Evolutionary conservation across 2,113 vertebrate species (phyloP).

Genomic region (Montifringilla adamsi): DNA sequence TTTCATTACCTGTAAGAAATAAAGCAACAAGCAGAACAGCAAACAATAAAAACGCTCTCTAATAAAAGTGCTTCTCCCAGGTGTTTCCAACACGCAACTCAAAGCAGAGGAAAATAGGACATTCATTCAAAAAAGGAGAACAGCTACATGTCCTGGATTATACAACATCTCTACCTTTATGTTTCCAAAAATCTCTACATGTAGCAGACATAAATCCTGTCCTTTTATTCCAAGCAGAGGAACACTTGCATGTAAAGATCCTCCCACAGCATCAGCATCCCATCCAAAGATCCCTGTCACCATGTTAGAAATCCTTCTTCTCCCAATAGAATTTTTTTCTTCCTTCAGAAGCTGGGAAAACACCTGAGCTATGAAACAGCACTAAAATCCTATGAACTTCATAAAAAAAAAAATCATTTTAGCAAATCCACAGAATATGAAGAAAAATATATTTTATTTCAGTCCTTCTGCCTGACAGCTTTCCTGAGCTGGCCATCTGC

Average conservation of each 20-base stretch:
- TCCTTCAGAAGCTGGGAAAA: not conserved
- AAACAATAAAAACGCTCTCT: not conserved
- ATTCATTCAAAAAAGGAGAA: not conserved
- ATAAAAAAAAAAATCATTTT: not conserved
- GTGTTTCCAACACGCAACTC: not conserved
- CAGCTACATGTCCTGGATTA: not conserved
- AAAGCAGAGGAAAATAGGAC: not conserved
- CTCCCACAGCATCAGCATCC: not conserved
- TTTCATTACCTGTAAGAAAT: not conserved
- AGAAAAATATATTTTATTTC: constrained; percentile 23
- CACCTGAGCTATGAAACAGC: not conserved
- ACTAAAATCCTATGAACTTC: not conserved
- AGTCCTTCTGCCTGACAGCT: constrained; percentile 26
- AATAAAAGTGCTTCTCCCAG: not conserved
- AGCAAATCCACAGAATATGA: not conserved
- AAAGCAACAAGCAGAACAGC: not conserved
- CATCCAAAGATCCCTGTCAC: not conserved
- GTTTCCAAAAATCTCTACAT: not conserved
- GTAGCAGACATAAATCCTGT: not conserved
- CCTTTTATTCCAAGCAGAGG: not conserved
- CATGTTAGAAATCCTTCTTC: not conserved
- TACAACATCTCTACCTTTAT: not conserved
- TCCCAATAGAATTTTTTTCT: not conserved
- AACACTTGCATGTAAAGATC: not conserved
- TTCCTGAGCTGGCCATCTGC: constrained; percentile 51